Base-by-base conservation (phyloP, 2,888 invertebrate species). In the Machimus atricapillus region DNA sequence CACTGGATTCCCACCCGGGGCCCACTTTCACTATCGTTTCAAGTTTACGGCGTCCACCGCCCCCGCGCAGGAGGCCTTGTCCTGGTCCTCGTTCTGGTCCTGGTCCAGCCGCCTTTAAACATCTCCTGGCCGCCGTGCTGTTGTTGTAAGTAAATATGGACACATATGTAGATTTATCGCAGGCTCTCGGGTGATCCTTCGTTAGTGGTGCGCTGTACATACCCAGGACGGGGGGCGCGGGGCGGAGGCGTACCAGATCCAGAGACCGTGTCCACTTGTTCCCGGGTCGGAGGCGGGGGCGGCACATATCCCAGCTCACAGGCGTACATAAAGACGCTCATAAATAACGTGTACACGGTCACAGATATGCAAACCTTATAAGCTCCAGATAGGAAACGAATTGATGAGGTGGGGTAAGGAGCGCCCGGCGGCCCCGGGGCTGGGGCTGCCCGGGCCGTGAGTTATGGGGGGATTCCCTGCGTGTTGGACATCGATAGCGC, bases 71-170 rank as follows among this genome's bases (percentile, higher is more conserved):
- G 31, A 83, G 43, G 43, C 34, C 76, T 78, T 23, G 52, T 85
- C 27, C 40, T 23, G 27, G 66, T 73, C 73, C 40, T 40, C 43
- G 43, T 73, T 34, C 74, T 46, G 66, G 52, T 74, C 14, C 23
- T 73, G 66, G 83, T 83, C 85, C 85, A 85, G 85, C 85, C 74
- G 85, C 85, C 85, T 85, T 85, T 74, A 85, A 74, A 74, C 46
- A 73, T 43, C 85, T 58, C 46, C 46, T 27, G 58, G 31, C 58
- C 74, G 16, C n/a, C 46, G 73, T 85, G 40, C 73, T 85, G 85
- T 85, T 85, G 85, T 85, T 85, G 85, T 85, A 85, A 85, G 85
- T 85, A 85, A 85, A 85, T 85, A 85, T 74, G 74, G 85, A 85
- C 85, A 85, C 85, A 74, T 85, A 85, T 85, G 85, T 85, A 85